Percentiles rank a stretch among this genome's conserved stretches.
Conservation (phyloP, 2,797 vertebrate species). For the Gymnocypris eckloni region DNA sequence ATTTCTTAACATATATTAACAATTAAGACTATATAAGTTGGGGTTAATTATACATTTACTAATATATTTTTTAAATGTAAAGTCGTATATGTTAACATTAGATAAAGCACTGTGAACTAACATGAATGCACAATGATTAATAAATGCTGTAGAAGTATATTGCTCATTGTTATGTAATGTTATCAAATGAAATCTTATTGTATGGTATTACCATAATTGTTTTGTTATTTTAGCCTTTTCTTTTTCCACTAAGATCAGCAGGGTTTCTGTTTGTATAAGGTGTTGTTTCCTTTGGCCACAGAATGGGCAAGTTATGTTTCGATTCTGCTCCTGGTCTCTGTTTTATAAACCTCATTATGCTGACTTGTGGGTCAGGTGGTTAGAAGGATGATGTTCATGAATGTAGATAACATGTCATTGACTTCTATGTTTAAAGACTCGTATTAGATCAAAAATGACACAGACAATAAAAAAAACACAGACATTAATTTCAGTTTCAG, state of each 20-base stretch:
- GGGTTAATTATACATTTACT: not conserved
- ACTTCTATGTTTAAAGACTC: too few species aligned
- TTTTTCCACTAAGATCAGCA: not conserved
- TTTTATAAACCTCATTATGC: not conserved
- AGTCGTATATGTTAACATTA: too few species aligned
- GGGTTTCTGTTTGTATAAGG: not conserved
- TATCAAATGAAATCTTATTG: not conserved
- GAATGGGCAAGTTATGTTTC: not conserved
- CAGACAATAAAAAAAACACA: not conserved
- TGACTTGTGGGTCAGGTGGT: not conserved
- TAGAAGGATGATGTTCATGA: not conserved
- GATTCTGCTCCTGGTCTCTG: not conserved
- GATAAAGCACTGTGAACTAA: too few species aligned
- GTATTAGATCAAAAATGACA: too few species aligned
- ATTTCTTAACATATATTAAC: not conserved
- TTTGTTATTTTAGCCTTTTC: not conserved
- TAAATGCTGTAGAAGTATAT: not conserved
- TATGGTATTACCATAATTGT: not conserved
- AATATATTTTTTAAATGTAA: not conserved
- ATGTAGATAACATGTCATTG: not conserved
- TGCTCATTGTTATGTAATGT: not conserved
- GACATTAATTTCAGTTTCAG: not conserved
- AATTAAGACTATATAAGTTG: not conserved
- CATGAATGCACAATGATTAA: not conserved
- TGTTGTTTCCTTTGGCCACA: not conserved